These are phyloP conservation scores for Pomacea canaliculata DNA, from an alignment of 2,888 invertebrate species.

Conservation along the genomic window DNA sequence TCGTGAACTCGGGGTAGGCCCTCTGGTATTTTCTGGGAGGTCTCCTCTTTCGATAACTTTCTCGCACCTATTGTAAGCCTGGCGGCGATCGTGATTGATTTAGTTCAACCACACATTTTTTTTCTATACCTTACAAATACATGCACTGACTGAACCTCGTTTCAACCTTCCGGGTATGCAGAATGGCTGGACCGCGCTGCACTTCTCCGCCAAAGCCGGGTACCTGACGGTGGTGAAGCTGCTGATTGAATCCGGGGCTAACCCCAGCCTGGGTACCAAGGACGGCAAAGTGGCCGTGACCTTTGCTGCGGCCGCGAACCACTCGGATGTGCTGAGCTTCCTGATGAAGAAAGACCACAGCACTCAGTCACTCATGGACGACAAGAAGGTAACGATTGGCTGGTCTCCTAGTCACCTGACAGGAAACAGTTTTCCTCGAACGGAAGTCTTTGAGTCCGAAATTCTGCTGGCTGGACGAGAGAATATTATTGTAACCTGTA, in stretches of 20 bases:
- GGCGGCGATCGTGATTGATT: no score
- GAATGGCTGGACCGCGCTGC: conserved; percentile 69
- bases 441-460: no score
- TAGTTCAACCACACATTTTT: no score
- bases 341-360: conserved; percentile 98
- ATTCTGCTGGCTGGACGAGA: no score
- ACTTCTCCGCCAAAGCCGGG: conserved; percentile 74
- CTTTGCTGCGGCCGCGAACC: conserved; percentile 97
- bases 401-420: no score
- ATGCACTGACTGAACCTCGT: neutral
- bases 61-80: no score
- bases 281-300: conserved; percentile 97
- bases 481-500: no score
- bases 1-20: no score
- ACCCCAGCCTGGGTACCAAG: conserved; percentile 86
- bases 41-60: no score
- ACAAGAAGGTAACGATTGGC: conserved; percentile 79
- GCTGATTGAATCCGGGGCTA: conserved; percentile 94
- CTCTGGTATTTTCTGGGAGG: no score
- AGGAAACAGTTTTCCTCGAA: no score
- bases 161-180: conserved; percentile 28
- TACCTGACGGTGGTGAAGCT: conserved; percentile 94
- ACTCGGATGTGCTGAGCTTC: conserved; percentile 94
- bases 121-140: no score
- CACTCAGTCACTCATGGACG: conserved; percentile 96